Evolutionary conservation across 2,113 vertebrate genomes (phyloP).

Genomic region (Spea multiplicata): DNA sequence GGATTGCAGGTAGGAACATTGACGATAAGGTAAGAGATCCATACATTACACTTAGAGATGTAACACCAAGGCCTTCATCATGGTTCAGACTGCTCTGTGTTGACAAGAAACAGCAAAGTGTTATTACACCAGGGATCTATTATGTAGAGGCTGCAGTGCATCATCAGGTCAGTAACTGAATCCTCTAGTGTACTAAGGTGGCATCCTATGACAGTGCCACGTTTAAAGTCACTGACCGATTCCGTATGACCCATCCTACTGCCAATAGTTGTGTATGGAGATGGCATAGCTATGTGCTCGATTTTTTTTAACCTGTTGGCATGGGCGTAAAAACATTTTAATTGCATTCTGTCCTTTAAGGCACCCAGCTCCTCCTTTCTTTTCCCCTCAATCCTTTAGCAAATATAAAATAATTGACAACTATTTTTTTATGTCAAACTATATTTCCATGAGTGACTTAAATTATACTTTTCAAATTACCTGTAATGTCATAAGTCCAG

Average conservation of each 20-base stretch:
- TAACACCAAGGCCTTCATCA: conserved; percentile 37
- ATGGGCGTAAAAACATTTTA: background rate
- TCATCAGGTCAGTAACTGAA: background rate
- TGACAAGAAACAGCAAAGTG: background rate
- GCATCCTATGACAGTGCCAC: no score
- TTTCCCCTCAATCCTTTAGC: no score
- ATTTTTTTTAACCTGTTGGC: background rate
- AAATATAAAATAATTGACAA: background rate
- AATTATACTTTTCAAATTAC: background rate
- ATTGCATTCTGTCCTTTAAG: no score
- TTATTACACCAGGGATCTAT: background rate
- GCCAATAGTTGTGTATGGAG: no score
- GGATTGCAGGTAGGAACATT: conserved; percentile 30
- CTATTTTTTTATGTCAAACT: no score
- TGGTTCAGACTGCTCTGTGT: conserved; percentile 39
- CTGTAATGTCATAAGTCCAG: conserved; percentile 41
- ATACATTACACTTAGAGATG: conserved; percentile 44
- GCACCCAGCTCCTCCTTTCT: no score
- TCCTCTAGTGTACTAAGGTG: no score
- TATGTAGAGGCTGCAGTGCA: background rate
- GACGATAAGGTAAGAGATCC: conserved; percentile 39
- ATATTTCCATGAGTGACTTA: no score
- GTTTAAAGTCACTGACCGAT: no score
- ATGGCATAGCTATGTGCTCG: no score
- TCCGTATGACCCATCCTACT: no score